Base-by-base conservation (phyloP, 2,888 invertebrate genomes). In the Mayetiola destructor region DNA sequence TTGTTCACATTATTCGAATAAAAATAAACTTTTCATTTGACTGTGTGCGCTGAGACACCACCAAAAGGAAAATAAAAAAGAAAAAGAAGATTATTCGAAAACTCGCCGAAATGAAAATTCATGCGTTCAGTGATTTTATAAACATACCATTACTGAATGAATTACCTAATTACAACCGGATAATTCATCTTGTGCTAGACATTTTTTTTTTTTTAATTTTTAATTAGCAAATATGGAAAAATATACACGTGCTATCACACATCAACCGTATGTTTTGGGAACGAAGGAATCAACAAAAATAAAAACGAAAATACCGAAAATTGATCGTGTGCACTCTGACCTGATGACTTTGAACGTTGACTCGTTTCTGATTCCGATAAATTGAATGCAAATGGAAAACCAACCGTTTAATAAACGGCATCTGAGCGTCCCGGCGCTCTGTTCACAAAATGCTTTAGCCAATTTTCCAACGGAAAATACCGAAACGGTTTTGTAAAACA, bases 271-370 rank as follows among this genome's bases (percentile, higher is more conserved):
- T n/a, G n/a, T n/a, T n/a, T n/a, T 42, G 21, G 20, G 18, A n/a
- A 23, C 42, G 21, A 8, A 42, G 6, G 12, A 52, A 52, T 52
- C 52, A 52, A 29, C 30, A 52, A 52, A 29, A 42, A 42, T 23
- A 18, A 42, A 42, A 40, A 21, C 21, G 42, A 42, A 42, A 42
- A 42, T 23, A 42, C 42, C 10, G 40, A 23, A 27, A 39, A 30
- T 23, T 16, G 5, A 18, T 37, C 40, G 56, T 40, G 56, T 56
- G 56, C 56, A 55, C 55, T 55, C 37, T 27, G 56, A 56, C 39
- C 56, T 29, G 56, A 29, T 40, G 56, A 40, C 29, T 23, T 56
- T 27, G 37, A 56, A 56, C 56, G 56, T 56, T 40, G 40, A 56
- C 56, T 56, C 56, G 40, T 56, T 56, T 56, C 56, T 56, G 20